Evolutionary conservation across 2,113 vertebrate species (phyloP), one percentile per base, ranked within the genome.

Genomic region (Ondatra zibethicus): DNA sequence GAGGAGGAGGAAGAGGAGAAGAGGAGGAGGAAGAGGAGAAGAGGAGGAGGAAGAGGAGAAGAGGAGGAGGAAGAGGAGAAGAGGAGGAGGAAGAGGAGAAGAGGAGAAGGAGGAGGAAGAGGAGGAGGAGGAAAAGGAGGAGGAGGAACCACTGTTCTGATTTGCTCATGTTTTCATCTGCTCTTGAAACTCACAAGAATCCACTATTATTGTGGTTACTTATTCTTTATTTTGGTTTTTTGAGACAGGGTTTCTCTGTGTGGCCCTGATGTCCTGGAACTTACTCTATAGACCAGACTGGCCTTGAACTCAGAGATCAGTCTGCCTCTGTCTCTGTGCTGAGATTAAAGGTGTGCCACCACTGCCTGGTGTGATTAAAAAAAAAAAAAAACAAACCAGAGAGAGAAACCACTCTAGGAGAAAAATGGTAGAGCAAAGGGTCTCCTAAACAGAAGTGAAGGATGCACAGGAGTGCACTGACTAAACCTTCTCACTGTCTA

Each of bases 161-260:
- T 77, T 17, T 81, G 23, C 61, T 88, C 63, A 16, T 36, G 39
- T 13, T 85, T 96, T 76, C 73, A 58, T 89, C 52, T 27, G 31
- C 31, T 66, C 90, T 76, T 93, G 29, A 88, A 89, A 88, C 70
- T 52, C 55, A 5, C 25, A 93, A 84, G 65, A 89, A 55, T 86
- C 25, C 45, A 86, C 66, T 92, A 73, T 61, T 78, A 52, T 39
- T 85, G 25, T 29, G 29, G 76, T 66, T 78, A 68, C 1, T 66
- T 31, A 31, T 1, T 31, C 11, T 31, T 66, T 66, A 31, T 31
- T 66, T 68, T 68, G 4, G 5, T 72, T 72, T 72, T 72, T 72
- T 16, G 3, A 72, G 17, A n/a, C 33, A 72, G 7, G 70, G 17
- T 72, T 17, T 72, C 36, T 72, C 36, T 72, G 36, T n/a, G 17